Evolutionary conservation across 2,888 invertebrate species (phyloP).

Genomic region (Melolontha melolontha): DNA sequence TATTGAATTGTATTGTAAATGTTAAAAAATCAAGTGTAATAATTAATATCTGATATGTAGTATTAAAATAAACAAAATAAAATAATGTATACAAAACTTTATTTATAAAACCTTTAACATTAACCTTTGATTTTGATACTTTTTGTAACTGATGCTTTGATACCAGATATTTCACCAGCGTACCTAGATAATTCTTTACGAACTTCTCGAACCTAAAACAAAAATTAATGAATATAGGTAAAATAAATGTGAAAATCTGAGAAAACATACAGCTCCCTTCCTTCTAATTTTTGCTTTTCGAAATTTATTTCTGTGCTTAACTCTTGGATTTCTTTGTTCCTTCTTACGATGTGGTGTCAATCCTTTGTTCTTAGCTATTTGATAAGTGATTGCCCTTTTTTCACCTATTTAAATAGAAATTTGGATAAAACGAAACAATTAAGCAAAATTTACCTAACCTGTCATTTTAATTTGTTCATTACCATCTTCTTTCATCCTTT

Average conservation of each 20-base stretch:
- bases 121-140: constrained; percentile 83
- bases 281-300: constrained; percentile 92
- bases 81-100: no score
- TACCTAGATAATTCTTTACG: constrained; percentile 86
- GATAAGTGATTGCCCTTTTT: constrained; percentile 89
- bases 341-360: constrained; percentile 91
- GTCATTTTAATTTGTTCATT: constrained; percentile 47
- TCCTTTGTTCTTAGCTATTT: constrained; percentile 97
- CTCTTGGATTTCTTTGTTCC: constrained; percentile 93
- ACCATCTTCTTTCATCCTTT: constrained; percentile 61
- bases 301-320: constrained; percentile 93
- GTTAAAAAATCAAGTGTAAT: no score
- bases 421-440: background rate
- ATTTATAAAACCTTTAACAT: constrained; percentile 7
- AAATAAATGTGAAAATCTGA: background rate
- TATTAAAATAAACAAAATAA: background rate
- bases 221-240: constrained; percentile 31
- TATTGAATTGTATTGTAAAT: no score
- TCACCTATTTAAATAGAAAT: constrained; percentile 56
- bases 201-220: constrained; percentile 77
- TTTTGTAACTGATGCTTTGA: constrained; percentile 89
- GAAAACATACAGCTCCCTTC: constrained; percentile 84
- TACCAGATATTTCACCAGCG: constrained; percentile 93
- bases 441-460: background rate
- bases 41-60: background rate